Percentiles rank a stretch among this genome's conserved stretches.
phyloP scores from a whole-genome alignment of 2,888 invertebrate species.

The Drosophila yooni region DNA sequence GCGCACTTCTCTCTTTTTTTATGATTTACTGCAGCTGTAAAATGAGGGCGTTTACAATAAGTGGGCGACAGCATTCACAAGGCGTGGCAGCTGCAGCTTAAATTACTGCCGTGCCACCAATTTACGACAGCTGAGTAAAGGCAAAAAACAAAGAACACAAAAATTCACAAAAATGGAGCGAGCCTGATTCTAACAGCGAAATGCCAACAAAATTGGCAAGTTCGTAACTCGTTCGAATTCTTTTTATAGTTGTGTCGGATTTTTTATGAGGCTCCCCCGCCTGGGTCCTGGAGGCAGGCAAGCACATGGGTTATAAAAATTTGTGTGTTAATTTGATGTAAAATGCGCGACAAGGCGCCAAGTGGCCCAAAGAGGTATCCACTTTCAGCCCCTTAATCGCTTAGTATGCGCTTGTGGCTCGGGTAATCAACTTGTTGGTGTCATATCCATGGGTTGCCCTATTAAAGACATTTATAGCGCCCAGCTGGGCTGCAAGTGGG shows the following conservation, averaged over 20 bases:
- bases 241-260: slow-evolving; percentile 69
- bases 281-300: neutral
- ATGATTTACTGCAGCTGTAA: slow-evolving; percentile 74
- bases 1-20: slow-evolving; percentile 42
- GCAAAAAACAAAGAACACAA: slow-evolving; percentile 2
- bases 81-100: slow-evolving; percentile 53
- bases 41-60: slow-evolving; percentile 54
- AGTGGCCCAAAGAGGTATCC: slow-evolving; percentile 31
- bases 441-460: neutral
- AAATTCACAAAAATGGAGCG: slow-evolving; percentile 17
- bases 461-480: slow-evolving; percentile 2
- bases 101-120: slow-evolving; percentile 57
- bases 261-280: slow-evolving; percentile 58
- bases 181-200: slow-evolving; percentile 29
- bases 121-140: slow-evolving; percentile 60
- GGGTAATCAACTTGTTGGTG: slow-evolving; percentile 33
- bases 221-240: slow-evolving; percentile 75
- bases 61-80: slow-evolving; percentile 24
- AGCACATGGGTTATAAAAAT: slow-evolving; percentile 68
- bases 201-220: slow-evolving; percentile 63
- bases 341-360: slow-evolving; percentile 69
- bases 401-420: slow-evolving; percentile 17
- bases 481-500: neutral
- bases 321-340: slow-evolving; percentile 74
- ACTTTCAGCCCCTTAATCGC: slow-evolving; percentile 50